Percentiles rank a stretch among this genome's conserved stretches.
phyloP scores from a whole-genome alignment of 2,113 vertebrate species.

The Rhynchomys soricoides region DNA sequence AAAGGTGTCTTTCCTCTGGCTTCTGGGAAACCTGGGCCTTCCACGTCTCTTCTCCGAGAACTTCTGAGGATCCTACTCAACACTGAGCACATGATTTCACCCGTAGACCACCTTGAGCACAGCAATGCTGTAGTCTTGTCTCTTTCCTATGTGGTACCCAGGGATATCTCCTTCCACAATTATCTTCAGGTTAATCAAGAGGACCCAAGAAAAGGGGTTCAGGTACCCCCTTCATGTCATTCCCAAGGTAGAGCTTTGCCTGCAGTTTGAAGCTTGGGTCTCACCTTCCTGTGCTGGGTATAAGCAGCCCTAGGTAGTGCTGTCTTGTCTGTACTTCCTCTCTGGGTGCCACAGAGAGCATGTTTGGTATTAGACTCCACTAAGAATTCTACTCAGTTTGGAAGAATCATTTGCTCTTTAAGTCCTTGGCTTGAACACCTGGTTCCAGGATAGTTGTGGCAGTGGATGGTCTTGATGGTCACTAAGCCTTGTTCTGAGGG shows the following conservation, averaged over 20 bases:
- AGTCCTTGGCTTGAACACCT: background rate
- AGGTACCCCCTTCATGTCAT: background rate
- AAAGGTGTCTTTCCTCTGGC: background rate
- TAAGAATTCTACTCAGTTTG: background rate
- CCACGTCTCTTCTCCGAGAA: background rate
- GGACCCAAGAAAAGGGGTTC: background rate
- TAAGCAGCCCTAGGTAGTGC: fast-evolving
- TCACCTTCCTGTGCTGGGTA: background rate
- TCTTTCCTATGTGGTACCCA: background rate
- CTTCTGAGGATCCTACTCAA: background rate
- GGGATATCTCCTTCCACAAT: background rate
- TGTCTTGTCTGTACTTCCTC: background rate
- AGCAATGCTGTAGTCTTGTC: background rate
- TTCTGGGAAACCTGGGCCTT: background rate
- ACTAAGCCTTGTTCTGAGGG: too few species aligned
- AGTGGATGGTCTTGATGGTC: background rate
- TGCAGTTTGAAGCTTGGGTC: background rate
- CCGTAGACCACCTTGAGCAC: background rate
- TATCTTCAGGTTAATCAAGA: background rate
- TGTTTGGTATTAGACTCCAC: too few species aligned
- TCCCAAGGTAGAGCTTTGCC: background rate
- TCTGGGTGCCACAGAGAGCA: background rate
- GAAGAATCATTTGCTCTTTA: background rate
- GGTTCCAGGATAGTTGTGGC: background rate
- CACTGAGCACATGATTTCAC: background rate